A percentile compares a stretch with the other conserved stretches of the same genome.
phyloP scores from a whole-genome alignment of 2,888 invertebrate genomes.

The Pristionchus maxplancki region DNA sequence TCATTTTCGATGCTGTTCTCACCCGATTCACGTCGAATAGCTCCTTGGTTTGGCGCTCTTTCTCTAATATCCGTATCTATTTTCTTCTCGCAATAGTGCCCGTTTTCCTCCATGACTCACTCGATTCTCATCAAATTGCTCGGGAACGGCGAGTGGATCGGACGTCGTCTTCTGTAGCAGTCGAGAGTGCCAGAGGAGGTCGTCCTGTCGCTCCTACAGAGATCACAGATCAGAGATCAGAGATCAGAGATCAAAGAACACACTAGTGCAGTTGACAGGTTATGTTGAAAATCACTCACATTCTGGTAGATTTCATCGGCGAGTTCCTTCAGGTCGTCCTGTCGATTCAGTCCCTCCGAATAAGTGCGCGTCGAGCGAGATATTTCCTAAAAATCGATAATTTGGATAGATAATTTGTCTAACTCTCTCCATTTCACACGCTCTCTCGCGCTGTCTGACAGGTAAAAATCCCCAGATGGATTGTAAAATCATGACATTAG shows the following conservation, averaged over 20 bases:
- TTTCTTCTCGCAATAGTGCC: no score
- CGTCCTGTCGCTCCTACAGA: slow-evolving; percentile 43
- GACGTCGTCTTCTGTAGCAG: slow-evolving; percentile 37
- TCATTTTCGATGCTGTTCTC: no score
- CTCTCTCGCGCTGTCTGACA: no score
- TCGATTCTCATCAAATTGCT: slow-evolving; percentile 37
- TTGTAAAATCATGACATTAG: no score
- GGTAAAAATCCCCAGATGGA: not conserved
- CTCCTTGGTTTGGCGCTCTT: not conserved
- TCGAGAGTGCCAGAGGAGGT: slow-evolving; percentile 11
- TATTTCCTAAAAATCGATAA: not conserved
- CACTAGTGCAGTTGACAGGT: no score
- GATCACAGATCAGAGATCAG: not conserved
- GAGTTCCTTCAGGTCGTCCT: slow-evolving; percentile 46
- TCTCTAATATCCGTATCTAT: no score
- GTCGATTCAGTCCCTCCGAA: slow-evolving; percentile 25
- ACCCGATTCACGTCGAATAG: slow-evolving; percentile 42
- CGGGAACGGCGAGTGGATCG: not conserved
- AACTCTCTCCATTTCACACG: no score
- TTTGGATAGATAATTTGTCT: not conserved
- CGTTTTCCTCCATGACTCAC: no score
- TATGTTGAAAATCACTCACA: no score
- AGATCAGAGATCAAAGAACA: no score
- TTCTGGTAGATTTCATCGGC: slow-evolving; percentile 40
- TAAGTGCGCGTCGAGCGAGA: slow-evolving; percentile 1